A percentile compares a stretch with the other conserved stretches of the same genome.
Conservation (phyloP, 2,113 vertebrate species). For the Malurus alboscapulatus region DNA sequence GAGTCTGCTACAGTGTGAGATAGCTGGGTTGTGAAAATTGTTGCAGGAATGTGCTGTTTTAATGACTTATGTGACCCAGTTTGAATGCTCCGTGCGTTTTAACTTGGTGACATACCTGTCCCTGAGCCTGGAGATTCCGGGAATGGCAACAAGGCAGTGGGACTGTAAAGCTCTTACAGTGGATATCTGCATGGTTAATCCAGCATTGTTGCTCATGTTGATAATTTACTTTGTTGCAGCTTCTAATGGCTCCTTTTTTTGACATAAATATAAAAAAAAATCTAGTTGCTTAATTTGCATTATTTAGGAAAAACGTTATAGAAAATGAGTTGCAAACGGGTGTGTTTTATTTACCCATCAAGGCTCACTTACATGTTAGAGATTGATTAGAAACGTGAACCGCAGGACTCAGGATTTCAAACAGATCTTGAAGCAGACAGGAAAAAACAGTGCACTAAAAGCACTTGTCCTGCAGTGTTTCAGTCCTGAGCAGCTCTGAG, state of each 20-base stretch:
- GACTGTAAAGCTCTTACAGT: neutral
- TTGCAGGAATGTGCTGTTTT: neutral
- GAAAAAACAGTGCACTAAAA: neutral
- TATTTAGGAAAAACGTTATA: neutral
- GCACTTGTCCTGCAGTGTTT: neutral
- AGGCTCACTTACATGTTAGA: neutral
- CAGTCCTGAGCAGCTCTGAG: neutral
- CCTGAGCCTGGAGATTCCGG: neutral
- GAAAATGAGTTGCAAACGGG: neutral
- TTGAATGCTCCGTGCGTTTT: neutral
- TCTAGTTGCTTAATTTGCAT: neutral
- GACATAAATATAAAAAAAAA: neutral
- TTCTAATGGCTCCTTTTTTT: neutral
- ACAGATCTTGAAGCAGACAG: neutral
- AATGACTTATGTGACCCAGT: neutral
- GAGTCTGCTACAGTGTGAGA: neutral
- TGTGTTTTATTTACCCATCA: neutral
- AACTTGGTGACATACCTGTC: neutral
- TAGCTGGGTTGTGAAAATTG: neutral
- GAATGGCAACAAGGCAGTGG: neutral
- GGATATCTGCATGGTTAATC: neutral
- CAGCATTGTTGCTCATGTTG: neutral
- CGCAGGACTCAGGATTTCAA: neutral
- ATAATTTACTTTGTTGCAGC: neutral
- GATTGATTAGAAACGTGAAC: neutral